These are phyloP conservation scores for Drosophila kepulauana DNA, from an alignment of 1,140 invertebrate genomes.

Conservation along the genomic window DNA sequence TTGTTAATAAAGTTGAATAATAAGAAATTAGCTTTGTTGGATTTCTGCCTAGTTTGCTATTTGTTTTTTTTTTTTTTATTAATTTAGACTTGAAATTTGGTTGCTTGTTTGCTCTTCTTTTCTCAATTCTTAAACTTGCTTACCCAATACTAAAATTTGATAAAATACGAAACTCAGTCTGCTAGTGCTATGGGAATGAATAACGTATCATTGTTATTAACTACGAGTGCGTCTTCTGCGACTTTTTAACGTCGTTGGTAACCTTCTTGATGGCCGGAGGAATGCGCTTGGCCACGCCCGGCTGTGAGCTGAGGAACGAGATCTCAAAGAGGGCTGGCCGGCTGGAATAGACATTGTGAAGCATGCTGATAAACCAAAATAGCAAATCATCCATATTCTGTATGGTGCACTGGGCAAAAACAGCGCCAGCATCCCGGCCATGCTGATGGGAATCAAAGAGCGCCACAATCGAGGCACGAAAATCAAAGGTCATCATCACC, in stretches of 20 bases:
- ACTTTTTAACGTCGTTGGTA: conserved; percentile 65
- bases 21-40: too few relatives aligned
- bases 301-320: conserved; percentile 74
- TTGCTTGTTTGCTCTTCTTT: conserved; percentile 15
- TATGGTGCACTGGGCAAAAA: conserved; percentile 74
- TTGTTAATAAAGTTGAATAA: too few relatives aligned
- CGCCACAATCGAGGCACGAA: conserved; percentile 69
- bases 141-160: conserved; percentile 16
- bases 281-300: conserved; percentile 71
- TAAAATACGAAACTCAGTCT: neutral
- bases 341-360: conserved; percentile 75
- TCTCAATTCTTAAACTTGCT: neutral
- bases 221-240: conserved; percentile 33
- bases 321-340: conserved; percentile 74
- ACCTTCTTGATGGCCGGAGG: conserved; percentile 72
- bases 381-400: conserved; percentile 71
- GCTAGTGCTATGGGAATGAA: neutral
- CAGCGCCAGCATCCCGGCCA: conserved; percentile 74
- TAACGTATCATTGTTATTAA: too few relatives aligned
- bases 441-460: conserved; percentile 81
- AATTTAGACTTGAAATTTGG: conserved; percentile 29
- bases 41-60: conserved; percentile 10
- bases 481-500: conserved; percentile 77
- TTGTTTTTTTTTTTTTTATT: conserved; percentile 31
- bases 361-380: conserved; percentile 79